These are phyloP conservation scores for Zhuqinia jingwanae DNA, from an alignment of 2,888 invertebrate genomes.

Conservation along the genomic window DNA sequence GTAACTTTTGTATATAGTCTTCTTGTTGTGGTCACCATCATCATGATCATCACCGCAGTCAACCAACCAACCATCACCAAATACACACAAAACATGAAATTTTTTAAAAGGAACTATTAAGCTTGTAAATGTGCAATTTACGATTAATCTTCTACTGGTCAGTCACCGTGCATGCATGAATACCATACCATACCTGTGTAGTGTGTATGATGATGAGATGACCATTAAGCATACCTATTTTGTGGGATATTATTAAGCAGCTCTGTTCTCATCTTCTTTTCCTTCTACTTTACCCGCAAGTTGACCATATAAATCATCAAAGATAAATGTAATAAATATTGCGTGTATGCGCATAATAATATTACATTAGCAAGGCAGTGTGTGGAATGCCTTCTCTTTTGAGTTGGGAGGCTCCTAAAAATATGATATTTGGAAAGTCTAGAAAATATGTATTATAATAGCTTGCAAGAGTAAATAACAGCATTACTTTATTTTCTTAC, in stretches of 20 bases:
- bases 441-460: too few relatives aligned
- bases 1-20: not conserved
- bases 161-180: conserved; percentile 20
- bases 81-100: too few relatives aligned
- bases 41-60: conserved; percentile 12
- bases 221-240: too few relatives aligned
- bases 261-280: too few relatives aligned
- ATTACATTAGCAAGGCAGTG: conserved; percentile 22
- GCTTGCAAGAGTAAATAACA: too few relatives aligned
- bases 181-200: conserved; percentile 38
- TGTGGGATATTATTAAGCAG: too few relatives aligned
- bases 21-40: not conserved
- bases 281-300: not conserved
- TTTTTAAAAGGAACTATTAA: conserved; percentile 27
- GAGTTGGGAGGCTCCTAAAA: conserved; percentile 19
- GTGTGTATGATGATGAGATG: too few relatives aligned
- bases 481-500: not conserved
- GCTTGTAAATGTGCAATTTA: conserved; percentile 61
- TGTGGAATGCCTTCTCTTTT: not conserved
- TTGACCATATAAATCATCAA: conserved; percentile 43
- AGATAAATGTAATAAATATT: conserved; percentile 35
- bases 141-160: conserved; percentile 34
- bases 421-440: conserved; percentile 1
- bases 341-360: not conserved
- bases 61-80: too few relatives aligned